Base-by-base conservation (phyloP, 2,797 vertebrate species). In the Thalassophryne amazonica region DNA sequence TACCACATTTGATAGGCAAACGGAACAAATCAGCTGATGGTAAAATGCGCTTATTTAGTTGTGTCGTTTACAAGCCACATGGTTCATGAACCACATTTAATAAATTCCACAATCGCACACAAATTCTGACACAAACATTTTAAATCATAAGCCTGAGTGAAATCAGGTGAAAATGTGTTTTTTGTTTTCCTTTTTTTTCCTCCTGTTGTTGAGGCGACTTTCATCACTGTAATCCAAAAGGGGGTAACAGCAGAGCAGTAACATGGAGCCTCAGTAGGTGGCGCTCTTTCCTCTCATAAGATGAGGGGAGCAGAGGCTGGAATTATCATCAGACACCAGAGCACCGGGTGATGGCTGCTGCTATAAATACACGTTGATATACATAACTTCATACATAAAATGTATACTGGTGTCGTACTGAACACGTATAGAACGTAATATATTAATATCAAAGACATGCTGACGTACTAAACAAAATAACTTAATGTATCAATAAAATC, bases 391-490 rank as follows among this genome's bases (percentile, higher is more conserved):
- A 82, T 80, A 85, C 64, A 71, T 71, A 76, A 65, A 85, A n/a
- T 60, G 78, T 72, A 82, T 77, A 84, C 73, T 59, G 83, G 76
- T 86, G 71, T 85, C 83, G 68, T 80, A 82, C 81, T 69, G 67
- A 80, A 84, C 80, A 83, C 77, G 81, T 75, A 85, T 65, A 83
- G 76, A 80, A 82, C 80, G 73, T 84, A 90, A 91, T 91, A 91
- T 91, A 90, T 91, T 89, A 88, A 89, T 88, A 86, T 91, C 84
- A 89, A 78, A 76, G 76, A 82, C 72, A 88, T 86, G 87, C 85
- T 78, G 83, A 82, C 72, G 45, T 83, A 85, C 87, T 86, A 88
- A 77, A 69, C 65, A 80, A 85, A 88, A 90, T 91, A 91, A 90
- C 78, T 90, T 91, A 91, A 73, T 80, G 82, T 77, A 78, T 76